Base-by-base conservation (phyloP, 2,888 invertebrate genomes). In the Rhorus exstirpatorius region DNA sequence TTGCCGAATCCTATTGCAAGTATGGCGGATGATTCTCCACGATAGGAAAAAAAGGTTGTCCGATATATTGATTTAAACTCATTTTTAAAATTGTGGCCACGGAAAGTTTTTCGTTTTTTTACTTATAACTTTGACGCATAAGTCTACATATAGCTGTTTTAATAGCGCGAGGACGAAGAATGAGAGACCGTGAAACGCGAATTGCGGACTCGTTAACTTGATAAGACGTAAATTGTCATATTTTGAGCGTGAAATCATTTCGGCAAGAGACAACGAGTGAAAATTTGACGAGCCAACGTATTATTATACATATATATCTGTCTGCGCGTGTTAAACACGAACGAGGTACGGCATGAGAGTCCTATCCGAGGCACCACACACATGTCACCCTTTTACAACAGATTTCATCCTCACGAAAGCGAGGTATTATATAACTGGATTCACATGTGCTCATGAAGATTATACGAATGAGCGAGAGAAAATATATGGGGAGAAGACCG, bases 391-490 rank as follows among this genome's bases (percentile, higher is more conserved):
- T 79, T 74, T 79, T 61, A 79, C 67, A 61, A 74, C 74, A 53
- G 61, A 72, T 74, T 74, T 74, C 53, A 19, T 67, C 53, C 51
- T 60, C 49, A 26, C 26, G 35, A 24, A 31, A 41, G 53, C 55
- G 55, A 19, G 61, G 63, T 74, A 63, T 74, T 61, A 74, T 74
- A 63, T 79, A 74, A 79, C 74, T 61, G 74, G 19, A 61, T 74
- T 68, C 74, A 67, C 79, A 60, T 79, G 65, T 74, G 74, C 67
- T 31, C 79, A 31, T 35, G 61, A 71, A 67, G 79, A 74, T 72
- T 58, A 79, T 79, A 72, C 72, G 65, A 71, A 72, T 65, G 79
- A 72, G 63, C 53, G 71, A 71, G 71, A 26, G 65, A 79, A 72
- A 58, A 71, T 55, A 58, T 46, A 38, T 51, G 58, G 31, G 49